Base-by-base conservation (phyloP, 2,888 invertebrate genomes). In the Ichneumoninae sp. region DNA sequence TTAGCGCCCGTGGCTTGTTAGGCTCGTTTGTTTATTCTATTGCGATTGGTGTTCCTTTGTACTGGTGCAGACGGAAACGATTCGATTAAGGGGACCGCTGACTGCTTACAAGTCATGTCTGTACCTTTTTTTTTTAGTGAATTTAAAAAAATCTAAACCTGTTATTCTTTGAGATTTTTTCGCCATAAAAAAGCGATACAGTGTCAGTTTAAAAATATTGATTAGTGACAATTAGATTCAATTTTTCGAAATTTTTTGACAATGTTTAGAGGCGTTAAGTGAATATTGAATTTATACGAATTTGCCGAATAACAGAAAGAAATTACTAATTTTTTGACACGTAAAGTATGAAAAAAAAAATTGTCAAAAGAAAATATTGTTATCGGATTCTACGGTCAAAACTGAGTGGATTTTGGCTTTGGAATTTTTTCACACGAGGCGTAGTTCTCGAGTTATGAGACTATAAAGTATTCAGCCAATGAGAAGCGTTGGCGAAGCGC, bases 21-120 rank as follows among this genome's bases (percentile, higher is more conserved):
- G 84, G 80, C 81, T 71, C 36, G 50, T 36, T 60, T 54, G 7
- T 68, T 84, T 79, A 71, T 79, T 75, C 78, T 81, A 84, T 84
- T 80, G 84, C 77, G 50, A 78, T 69, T 50, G 68, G 69, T 72
- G 57, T 75, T 36, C 57, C 22, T 84, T 84, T 81, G 84, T 84
- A 84, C 81, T 84, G 68, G 26, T 62, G 60, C 54, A 57, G 75
- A 83, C 76, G 74, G 74, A 84, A 84, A 84, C 30, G 65, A 66
- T 65, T 66, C 36, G 13, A 69, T 69, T 47, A 8, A 60, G 44
- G 33, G 44, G 16, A 19, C 40, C 3, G 50, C 33, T 71, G 16
- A 16, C 30, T 33, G 33, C 62, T 7, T 6, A 6, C 5, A 33
- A 33, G 33, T 7, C 6, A 33, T 33, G 1, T 33, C 33, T 33